phyloP scores from a whole-genome alignment of 1,140 invertebrate genomes.

The Goniozus legneri region DNA sequence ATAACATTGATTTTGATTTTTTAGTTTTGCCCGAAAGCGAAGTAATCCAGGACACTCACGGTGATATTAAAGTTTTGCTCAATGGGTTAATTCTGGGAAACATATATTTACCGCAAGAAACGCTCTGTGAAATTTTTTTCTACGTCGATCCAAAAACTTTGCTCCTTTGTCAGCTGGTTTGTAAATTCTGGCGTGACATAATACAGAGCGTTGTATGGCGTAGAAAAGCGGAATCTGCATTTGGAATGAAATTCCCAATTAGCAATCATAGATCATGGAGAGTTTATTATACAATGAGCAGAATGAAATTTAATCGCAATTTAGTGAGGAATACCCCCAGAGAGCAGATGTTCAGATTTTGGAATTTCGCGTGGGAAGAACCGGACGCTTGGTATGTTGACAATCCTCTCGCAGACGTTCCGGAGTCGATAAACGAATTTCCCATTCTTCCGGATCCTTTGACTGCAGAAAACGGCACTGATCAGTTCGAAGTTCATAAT shows the following conservation, averaged over 20 bases:
- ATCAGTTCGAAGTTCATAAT: no score
- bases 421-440: no score
- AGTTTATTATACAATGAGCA: conserved; percentile 41
- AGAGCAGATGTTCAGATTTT: conserved; percentile 25
- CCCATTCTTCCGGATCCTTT: no score
- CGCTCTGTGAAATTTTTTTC: conserved; percentile 41
- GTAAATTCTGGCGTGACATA: conserved; percentile 46
- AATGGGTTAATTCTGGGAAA: conserved; percentile 41
- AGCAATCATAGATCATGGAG: conserved; percentile 31
- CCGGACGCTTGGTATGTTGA: conserved; percentile 43
- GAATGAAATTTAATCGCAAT: conserved; percentile 46
- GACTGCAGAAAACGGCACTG: no score
- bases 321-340: conserved; percentile 51
- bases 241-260: conserved; percentile 22
- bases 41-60: no score
- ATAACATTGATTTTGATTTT: no score
- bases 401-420: conserved; percentile 35
- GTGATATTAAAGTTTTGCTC: no score
- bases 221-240: conserved; percentile 37
- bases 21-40: no score
- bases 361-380: conserved; percentile 33
- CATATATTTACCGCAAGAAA: conserved; percentile 43
- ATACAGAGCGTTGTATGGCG: conserved; percentile 46
- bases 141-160: conserved; percentile 36
- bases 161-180: conserved; percentile 47